Evolutionary conservation across 2,113 vertebrate species (phyloP), one percentile per base, ranked within the genome.

Genomic region (Onychostruthus taczanowskii): DNA sequence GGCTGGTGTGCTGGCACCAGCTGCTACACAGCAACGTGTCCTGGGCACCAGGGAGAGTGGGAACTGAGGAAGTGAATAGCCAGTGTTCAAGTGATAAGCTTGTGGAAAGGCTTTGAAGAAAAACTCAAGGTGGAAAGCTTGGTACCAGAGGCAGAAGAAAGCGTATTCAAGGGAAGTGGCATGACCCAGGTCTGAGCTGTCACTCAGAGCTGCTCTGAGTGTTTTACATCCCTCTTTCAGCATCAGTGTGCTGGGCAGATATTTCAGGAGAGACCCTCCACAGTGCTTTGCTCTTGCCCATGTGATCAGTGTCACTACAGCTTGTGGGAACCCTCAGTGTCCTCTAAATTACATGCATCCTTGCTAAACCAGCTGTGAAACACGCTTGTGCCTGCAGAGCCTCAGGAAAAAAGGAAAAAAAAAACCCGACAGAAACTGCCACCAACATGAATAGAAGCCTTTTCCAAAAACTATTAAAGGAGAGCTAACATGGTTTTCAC

Each of bases 351-450:
- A 83, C 70, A 69, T 3, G 1, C 72, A 88, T 77, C 79, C 80
- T 69, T 83, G n/a, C 58, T 93, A 90, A 91, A 75, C 69, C 70
- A 68, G 88, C 92, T 93, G 85, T n/a, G 67, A 94, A 90, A 83
- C 85, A 91, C 0, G 11, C 37, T 92, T 58, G 67, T 84, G 75
- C 72, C 68, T 88, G 68, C 33, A 80, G 18, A 96, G 68, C 75
- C 82, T 86, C 72, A 33, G 67, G 67, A 27, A 39, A 62, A 63
- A 6, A 13, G 30, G 19, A 30, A 33, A 19, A 39, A 9, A 13
- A 14, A 9, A 33, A 9, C 1, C 1, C 26, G 17, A 24, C 18
- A 74, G n/a, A 49, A 49, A 8, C 43, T 31, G 3, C 30, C 22
- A 62, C 22, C n/a, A 82, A 85, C 85, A 72, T 33, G 13, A 94